These are phyloP conservation scores for Linnaemya tessellans DNA, from an alignment of 2,888 invertebrate genomes.

Conservation along the genomic window DNA sequence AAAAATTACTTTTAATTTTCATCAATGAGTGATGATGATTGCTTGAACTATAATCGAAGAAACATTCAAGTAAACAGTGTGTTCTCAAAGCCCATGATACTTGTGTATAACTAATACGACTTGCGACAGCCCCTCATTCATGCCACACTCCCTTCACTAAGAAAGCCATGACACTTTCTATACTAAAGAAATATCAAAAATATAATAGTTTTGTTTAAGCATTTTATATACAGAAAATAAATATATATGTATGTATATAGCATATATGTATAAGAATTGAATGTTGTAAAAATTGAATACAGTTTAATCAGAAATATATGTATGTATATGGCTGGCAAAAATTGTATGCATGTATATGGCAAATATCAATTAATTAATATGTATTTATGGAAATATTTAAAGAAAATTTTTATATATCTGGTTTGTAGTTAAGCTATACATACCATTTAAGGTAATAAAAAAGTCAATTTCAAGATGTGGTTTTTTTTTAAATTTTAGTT, in stretches of 20 bases:
- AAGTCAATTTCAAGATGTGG: slow-evolving; percentile 40
- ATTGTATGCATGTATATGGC: neutral
- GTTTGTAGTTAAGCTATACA: slow-evolving; percentile 55
- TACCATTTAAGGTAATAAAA: slow-evolving; percentile 61
- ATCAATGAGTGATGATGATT: slow-evolving; percentile 41
- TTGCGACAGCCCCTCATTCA: slow-evolving; percentile 3
- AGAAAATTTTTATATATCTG: slow-evolving; percentile 6
- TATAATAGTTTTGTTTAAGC: slow-evolving; percentile 10
- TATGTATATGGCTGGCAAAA: neutral
- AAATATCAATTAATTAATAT: slow-evolving; percentile 28
- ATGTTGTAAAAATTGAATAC: slow-evolving; percentile 32
- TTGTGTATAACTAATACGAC: slow-evolving; percentile 24
- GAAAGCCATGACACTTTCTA: slow-evolving; percentile 57
- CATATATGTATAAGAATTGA: slow-evolving; percentile 19
- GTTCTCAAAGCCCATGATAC: slow-evolving; percentile 15
- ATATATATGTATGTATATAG: neutral
- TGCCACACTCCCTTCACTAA: slow-evolving; percentile 11
- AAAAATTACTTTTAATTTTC: slow-evolving; percentile 52
- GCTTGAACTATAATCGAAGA: slow-evolving; percentile 43
- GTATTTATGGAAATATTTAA: slow-evolving; percentile 2
- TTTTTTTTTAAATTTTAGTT: slow-evolving; percentile 10
- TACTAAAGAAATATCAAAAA: slow-evolving; percentile 66
- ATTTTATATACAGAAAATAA: slow-evolving; percentile 23
- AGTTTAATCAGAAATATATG: slow-evolving; percentile 21
- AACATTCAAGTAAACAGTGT: slow-evolving; percentile 21